A percentile compares a stretch with the other conserved stretches of the same genome.
phyloP scores from a whole-genome alignment of 2,797 vertebrate genomes.

The Cichlasoma orientale region DNA sequence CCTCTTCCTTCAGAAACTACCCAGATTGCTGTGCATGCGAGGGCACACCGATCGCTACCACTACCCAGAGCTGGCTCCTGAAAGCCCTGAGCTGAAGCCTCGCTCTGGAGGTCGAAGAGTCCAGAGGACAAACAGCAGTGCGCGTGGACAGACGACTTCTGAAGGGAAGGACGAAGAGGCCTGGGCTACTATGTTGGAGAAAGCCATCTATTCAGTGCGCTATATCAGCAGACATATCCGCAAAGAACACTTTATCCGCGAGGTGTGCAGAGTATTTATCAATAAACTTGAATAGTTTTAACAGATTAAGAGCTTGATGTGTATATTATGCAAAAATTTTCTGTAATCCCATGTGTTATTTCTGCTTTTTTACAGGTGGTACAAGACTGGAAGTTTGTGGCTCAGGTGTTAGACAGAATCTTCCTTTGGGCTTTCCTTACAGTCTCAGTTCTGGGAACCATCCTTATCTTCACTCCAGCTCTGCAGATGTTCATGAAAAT shows the following conservation, averaged over 20 bases:
- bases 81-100: constrained; percentile 78
- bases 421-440: constrained; percentile 94
- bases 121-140: constrained; percentile 36
- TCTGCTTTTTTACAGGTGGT: constrained; percentile 83
- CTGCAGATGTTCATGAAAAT: constrained; percentile 86
- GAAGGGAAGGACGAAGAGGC: constrained; percentile 85
- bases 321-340: background rate
- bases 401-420: constrained; percentile 95
- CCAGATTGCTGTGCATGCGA: constrained; percentile 91
- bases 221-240: constrained; percentile 95
- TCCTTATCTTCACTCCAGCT: constrained; percentile 95
- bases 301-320: background rate
- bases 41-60: constrained; percentile 88
- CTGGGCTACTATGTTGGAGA: constrained; percentile 89
- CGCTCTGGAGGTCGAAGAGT: constrained; percentile 61
- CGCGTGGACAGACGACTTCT: constrained; percentile 69
- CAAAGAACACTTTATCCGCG: constrained; percentile 93
- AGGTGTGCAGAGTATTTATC: constrained; percentile 78
- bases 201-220: constrained; percentile 89
- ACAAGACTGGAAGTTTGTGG: constrained; percentile 97
- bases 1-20: constrained; percentile 94
- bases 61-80: constrained; percentile 80
- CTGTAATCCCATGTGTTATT: background rate
- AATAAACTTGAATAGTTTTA: background rate
- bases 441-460: constrained; percentile 87